A percentile compares a stretch with the other conserved stretches of the same genome.
Evolutionary conservation across 2,113 vertebrate species (phyloP).

Genomic region (Erinaceus europaeus): DNA sequence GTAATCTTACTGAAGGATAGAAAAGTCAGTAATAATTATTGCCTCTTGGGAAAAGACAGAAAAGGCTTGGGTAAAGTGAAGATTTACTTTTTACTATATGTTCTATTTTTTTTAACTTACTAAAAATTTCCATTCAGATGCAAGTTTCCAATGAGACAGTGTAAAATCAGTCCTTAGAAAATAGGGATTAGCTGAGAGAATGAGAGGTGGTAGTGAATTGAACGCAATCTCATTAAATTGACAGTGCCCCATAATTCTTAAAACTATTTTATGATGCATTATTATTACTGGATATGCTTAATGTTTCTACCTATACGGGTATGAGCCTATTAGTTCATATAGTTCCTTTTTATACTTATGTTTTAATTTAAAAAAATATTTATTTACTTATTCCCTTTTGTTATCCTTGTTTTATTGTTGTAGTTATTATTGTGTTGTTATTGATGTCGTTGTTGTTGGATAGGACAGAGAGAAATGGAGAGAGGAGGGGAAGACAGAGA

Average conservation of each 20-base stretch:
- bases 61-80: not conserved
- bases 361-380: too few relatives aligned
- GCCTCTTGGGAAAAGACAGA: not conserved
- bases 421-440: too few relatives aligned
- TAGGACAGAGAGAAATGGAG: too few relatives aligned
- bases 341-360: not conserved
- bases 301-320: constrained; percentile 1
- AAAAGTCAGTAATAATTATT: not conserved
- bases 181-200: not conserved
- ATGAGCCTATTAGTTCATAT: not conserved
- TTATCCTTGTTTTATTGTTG: too few relatives aligned
- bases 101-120: not conserved
- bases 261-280: not conserved
- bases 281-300: not conserved
- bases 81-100: not conserved
- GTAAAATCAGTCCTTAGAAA: not conserved
- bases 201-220: not conserved
- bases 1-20: too few relatives aligned
- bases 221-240: not conserved
- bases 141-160: not conserved
- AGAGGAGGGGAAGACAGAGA: too few relatives aligned
- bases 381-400: too few relatives aligned
- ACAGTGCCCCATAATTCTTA: not conserved
- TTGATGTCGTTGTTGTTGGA: too few relatives aligned
- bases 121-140: not conserved